A percentile compares a stretch with the other conserved stretches of the same genome.
Conservation (phyloP, 1,140 invertebrate species). For the Hestina assimilis region DNA sequence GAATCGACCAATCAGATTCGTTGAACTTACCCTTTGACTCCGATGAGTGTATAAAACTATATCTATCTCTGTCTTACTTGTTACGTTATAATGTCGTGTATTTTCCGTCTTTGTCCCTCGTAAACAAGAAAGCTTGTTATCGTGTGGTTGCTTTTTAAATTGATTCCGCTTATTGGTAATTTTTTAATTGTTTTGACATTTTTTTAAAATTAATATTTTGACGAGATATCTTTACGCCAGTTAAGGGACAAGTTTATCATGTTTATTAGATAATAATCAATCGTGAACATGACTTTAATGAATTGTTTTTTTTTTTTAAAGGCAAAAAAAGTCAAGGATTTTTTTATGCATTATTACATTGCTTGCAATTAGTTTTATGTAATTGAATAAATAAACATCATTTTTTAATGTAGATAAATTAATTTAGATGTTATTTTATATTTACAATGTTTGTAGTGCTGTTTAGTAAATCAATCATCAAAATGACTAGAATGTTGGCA, state of each 20-base stretch:
- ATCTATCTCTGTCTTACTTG: conserved; percentile 8
- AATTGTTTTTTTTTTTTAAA: no score
- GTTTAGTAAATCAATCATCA: no score
- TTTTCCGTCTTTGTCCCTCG: neutral
- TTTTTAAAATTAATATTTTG: neutral
- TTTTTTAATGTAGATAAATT: no score
- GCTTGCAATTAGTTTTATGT: no score
- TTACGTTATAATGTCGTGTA: neutral
- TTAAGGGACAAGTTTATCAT: neutral
- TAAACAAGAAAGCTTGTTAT: neutral
- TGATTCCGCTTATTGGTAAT: neutral
- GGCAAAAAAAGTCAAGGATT: no score
- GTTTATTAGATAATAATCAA: neutral
- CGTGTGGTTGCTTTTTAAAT: neutral
- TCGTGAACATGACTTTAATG: neutral
- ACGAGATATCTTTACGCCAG: neutral
- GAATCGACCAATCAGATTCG: conserved; percentile 42
- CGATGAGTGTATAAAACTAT: neutral
- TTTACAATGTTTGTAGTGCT: no score
- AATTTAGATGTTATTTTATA: no score
- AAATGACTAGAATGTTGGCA: no score
- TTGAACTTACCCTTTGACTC: no score
- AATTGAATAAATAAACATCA: no score
- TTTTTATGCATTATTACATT: no score
- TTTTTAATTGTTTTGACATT: neutral